A percentile compares a stretch with the other conserved stretches of the same genome.
Conservation (phyloP, 2,888 invertebrate species). For the Loripinus fragilis region DNA sequence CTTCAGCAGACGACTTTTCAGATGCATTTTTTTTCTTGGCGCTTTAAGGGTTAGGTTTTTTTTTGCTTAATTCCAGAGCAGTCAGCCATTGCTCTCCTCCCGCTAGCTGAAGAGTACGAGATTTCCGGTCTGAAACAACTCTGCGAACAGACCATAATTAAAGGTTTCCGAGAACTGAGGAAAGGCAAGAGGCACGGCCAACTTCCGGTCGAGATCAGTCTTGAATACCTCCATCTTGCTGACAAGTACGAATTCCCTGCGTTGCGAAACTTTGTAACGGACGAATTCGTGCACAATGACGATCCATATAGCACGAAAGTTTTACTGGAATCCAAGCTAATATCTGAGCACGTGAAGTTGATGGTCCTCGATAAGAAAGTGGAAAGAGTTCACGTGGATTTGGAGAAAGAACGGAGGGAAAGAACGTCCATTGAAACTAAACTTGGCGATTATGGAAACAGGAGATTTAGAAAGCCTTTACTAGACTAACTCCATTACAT, state of each 20-base stretch:
- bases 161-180: slow-evolving; percentile 39
- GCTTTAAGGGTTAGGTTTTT: too few relatives aligned
- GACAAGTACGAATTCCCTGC: slow-evolving; percentile 54
- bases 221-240: slow-evolving; percentile 55
- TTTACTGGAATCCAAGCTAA: slow-evolving; percentile 44
- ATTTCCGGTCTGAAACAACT: slow-evolving; percentile 48
- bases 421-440: slow-evolving; percentile 57
- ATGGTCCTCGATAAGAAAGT: slow-evolving; percentile 57
- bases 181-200: slow-evolving; percentile 45
- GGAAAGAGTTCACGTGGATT: slow-evolving; percentile 56
- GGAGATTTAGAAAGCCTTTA: slow-evolving; percentile 37
- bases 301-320: slow-evolving; percentile 39
- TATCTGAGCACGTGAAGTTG: slow-evolving; percentile 56
- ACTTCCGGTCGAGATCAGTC: slow-evolving; percentile 51
- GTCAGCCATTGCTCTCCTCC: slow-evolving; percentile 56
- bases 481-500: slow-evolving; percentile 38
- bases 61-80: slow-evolving; percentile 46
- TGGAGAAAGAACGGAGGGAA: slow-evolving; percentile 57
- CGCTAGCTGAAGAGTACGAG: slow-evolving; percentile 58
- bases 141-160: slow-evolving; percentile 55
- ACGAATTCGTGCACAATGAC: slow-evolving; percentile 57
- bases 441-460: slow-evolving; percentile 54
- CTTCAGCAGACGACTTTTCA: too few relatives aligned
- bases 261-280: slow-evolving; percentile 41
- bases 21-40: too few relatives aligned